Evolutionary conservation across 2,888 invertebrate genomes (phyloP).

Genomic region (Eustalomyia histrio): DNA sequence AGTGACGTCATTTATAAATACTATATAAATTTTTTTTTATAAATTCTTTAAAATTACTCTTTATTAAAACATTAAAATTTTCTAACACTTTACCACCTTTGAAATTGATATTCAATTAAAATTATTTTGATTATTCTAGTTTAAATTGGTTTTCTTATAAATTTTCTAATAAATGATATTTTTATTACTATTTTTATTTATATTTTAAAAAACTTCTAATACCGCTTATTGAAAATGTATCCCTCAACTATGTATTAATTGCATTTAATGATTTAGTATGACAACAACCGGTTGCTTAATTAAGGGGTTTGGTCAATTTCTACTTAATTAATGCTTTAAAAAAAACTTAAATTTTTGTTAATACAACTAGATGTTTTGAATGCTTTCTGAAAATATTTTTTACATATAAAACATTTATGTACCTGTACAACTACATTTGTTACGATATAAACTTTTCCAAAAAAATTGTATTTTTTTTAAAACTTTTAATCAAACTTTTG

Average conservation of each 20-base stretch:
- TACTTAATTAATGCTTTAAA: no score
- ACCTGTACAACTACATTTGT: no score
- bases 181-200: conserved; percentile 4
- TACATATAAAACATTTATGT: no score
- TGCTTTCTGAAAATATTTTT: no score
- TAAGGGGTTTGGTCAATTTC: neutral
- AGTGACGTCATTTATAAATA: neutral
- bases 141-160: neutral
- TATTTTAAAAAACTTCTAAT: neutral
- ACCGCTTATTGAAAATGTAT: conserved; percentile 4
- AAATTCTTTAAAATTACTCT: neutral
- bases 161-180: neutral
- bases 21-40: neutral
- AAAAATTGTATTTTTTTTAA: no score
- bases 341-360: no score
- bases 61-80: neutral
- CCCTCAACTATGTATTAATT: neutral
- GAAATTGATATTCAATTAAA: neutral
- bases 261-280: neutral
- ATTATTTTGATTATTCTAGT: neutral
- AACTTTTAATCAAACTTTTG: no score
- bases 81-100: neutral
- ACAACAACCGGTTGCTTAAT: neutral
- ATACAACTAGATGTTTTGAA: no score
- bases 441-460: no score